Base-by-base conservation (phyloP, 2,113 vertebrate species). In the Dipodomys stephensi region DNA sequence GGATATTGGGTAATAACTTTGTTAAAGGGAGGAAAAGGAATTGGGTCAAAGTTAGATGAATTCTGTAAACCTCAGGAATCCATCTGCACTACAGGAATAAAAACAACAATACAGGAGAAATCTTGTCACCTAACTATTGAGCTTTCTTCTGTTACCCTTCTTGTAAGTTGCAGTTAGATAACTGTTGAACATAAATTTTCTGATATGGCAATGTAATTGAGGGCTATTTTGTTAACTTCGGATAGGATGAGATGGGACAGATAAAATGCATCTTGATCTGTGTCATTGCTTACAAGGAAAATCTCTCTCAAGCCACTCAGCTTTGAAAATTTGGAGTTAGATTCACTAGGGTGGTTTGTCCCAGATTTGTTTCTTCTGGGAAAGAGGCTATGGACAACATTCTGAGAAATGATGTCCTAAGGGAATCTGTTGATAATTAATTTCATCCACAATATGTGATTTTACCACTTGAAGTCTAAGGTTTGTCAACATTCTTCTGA, bases 401-500 rank as follows among this genome's bases (percentile, higher is more conserved):
- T 91, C 69, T 88, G 44, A 89, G 80, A 80, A 90, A 80, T 57
- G 13, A 68, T 80, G 28, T 60, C 39, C 71, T 81, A 76, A 84
- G 78, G 53, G 15, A 57, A 35, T 87, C 16, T 81, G 19, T 67
- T 30, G 39, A 62, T 84, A 80, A 80, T 68, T 73, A 93, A 93
- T 94, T 62, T 87, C 60, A 80, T 49, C 62, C n/a, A 67, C 28
- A 76, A 22, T 83, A 91, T 87, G n/a, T 83, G 78, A 77, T 76
- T 83, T 94, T 76, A 83, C 46, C 78, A 77, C 12, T 86, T 64
- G 35, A 83, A 90, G 78, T 83, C 78, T 91, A n/a, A 90, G n/a
- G 78, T 90, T 84, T 77, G 32, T 88, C 62, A 90, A 30, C 28
- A 77, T 81, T 18, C 10, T 49, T 44, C 62, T 84, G 53, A 95